Evolutionary conservation across 2,888 invertebrate genomes (phyloP).

Genomic region (Pinctada fucata): DNA sequence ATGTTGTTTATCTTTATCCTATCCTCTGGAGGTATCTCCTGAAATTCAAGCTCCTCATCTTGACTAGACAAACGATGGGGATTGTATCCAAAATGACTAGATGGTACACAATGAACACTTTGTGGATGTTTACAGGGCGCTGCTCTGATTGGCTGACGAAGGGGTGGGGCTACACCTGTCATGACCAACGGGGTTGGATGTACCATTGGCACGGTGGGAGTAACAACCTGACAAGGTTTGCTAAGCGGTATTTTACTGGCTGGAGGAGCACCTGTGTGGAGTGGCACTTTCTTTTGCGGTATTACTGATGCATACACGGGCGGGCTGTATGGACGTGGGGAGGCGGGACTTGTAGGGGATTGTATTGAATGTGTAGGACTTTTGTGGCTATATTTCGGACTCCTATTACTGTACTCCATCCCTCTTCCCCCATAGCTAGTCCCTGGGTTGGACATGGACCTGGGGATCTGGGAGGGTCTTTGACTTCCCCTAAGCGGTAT

Average conservation of each 20-base stretch:
- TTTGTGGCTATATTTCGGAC: not conserved
- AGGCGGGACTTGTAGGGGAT: not conserved
- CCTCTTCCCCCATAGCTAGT: not conserved
- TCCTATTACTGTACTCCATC: not conserved
- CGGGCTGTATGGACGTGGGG: constrained; percentile 8
- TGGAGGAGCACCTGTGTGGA: constrained; percentile 19
- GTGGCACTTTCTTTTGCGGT: constrained; percentile 31
- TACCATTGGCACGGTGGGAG: constrained; percentile 55
- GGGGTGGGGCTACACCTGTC: constrained; percentile 52
- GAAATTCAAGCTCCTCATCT: not conserved
- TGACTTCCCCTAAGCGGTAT: not conserved
- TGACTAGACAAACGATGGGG: not conserved
- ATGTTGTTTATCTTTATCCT: constrained; percentile 56
- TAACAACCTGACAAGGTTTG: constrained; percentile 51
- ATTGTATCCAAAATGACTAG: not conserved
- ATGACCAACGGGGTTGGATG: constrained; percentile 59
- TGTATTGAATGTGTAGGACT: not conserved
- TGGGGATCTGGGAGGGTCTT: constrained; percentile 15
- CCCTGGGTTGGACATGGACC: constrained; percentile 6
- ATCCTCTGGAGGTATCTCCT: constrained; percentile 56
- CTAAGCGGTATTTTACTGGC: constrained; percentile 12
- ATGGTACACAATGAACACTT: constrained; percentile 2
- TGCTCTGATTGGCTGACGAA: constrained; percentile 48
- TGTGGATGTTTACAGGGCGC: constrained; percentile 51
- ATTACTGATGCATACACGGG: constrained; percentile 42